Percentiles rank a stretch among this genome's conserved stretches.
Conservation (phyloP, 2,888 invertebrate species). For the Kuschelorhynchus macadamiae region DNA sequence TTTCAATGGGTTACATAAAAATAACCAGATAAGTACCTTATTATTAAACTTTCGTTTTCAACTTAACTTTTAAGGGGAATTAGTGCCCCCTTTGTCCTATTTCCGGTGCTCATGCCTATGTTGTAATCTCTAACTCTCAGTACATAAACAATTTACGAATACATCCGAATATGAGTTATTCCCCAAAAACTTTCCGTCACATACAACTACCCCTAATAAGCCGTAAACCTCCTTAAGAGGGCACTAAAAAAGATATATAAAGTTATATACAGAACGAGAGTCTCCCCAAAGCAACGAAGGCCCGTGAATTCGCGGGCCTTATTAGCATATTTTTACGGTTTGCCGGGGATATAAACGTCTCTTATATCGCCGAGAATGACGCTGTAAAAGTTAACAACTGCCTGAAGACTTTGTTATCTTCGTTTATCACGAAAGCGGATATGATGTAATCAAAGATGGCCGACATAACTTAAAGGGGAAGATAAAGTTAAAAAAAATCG, state of each 20-base stretch:
- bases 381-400: slow-evolving; percentile 67
- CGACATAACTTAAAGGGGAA: too few species aligned
- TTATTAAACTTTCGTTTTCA: too few species aligned
- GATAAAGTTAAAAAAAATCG: too few species aligned
- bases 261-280: slow-evolving; percentile 41
- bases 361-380: slow-evolving; percentile 57
- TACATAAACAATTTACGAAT: too few species aligned
- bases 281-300: too few species aligned
- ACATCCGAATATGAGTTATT: background rate
- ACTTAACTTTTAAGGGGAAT: too few species aligned
- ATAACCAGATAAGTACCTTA: too few species aligned
- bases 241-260: slow-evolving; percentile 47
- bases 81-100: too few species aligned
- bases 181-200: slow-evolving; percentile 19
- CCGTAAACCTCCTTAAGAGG: slow-evolving; percentile 38
- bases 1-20: too few species aligned
- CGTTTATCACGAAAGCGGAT: slow-evolving; percentile 68
- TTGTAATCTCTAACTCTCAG: too few species aligned
- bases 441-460: slow-evolving; percentile 67
- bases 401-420: slow-evolving; percentile 67
- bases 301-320: slow-evolving; percentile 39
- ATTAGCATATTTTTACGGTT: slow-evolving; percentile 49
- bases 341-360: slow-evolving; percentile 42
- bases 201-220: slow-evolving; percentile 18
- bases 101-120: too few species aligned